A percentile compares a stretch with the other conserved stretches of the same genome.
These are phyloP conservation scores for Aporophyla lueneburgensis DNA, from an alignment of 2,888 invertebrate species.

Conservation along the genomic window DNA sequence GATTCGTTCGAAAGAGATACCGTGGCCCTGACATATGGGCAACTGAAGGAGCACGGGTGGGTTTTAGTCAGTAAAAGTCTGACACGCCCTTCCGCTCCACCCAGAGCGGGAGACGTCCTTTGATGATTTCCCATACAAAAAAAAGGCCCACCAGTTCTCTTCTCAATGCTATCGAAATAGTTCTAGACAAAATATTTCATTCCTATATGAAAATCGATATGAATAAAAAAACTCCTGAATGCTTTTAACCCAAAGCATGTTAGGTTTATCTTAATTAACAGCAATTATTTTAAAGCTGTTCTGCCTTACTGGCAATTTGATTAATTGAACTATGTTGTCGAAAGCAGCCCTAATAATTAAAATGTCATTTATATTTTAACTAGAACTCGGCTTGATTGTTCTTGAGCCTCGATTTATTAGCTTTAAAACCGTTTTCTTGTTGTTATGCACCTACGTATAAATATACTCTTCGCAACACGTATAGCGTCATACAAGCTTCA, in stretches of 20 bases:
- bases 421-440: background rate
- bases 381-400: conserved; percentile 9
- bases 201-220: no score
- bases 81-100: no score
- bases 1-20: no score
- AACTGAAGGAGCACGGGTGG: no score
- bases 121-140: no score
- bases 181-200: background rate
- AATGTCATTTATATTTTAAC: conserved; percentile 28
- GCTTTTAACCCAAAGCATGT: background rate
- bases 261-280: background rate
- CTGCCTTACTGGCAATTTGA: background rate
- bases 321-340: conserved; percentile 35
- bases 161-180: no score
- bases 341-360: conserved; percentile 20
- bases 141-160: no score
- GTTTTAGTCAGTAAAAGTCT: no score
- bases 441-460: background rate
- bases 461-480: background rate
- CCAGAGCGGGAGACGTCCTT: no score
- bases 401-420: conserved; percentile 14
- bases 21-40: no score
- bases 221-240: background rate
- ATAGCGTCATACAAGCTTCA: background rate
- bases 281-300: background rate